Evolutionary conservation across 2,113 vertebrate species (phyloP).

Genomic region (Polypterus bichir): DNA sequence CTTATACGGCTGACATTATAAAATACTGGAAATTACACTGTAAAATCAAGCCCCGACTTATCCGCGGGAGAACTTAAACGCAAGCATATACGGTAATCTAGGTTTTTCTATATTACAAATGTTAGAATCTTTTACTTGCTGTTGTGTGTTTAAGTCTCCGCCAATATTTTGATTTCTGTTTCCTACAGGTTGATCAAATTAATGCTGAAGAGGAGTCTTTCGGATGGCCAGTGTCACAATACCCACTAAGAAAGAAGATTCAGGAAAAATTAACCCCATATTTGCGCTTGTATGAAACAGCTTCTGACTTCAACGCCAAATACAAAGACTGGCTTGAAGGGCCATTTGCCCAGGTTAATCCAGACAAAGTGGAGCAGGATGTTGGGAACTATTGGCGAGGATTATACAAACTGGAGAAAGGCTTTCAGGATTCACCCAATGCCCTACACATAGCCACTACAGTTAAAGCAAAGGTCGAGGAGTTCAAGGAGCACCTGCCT

Average conservation of each 20-base stretch:
- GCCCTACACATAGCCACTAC: conserved; percentile 50
- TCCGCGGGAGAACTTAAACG: too few relatives aligned
- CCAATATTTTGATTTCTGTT: not conserved
- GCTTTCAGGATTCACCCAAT: conserved; percentile 48
- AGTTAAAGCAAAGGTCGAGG: conserved; percentile 55
- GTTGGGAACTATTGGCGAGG: conserved; percentile 57
- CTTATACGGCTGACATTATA: too few relatives aligned
- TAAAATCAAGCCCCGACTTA: too few relatives aligned
- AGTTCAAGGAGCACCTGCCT: conserved; percentile 61
- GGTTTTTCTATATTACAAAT: not conserved
- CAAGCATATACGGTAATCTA: too few relatives aligned
- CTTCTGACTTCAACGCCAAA: conserved; percentile 52
- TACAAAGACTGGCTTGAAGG: conserved; percentile 57
- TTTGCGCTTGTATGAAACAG: conserved; percentile 60
- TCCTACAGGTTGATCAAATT: conserved; percentile 61
- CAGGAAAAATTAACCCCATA: conserved; percentile 61
- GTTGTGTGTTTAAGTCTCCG: too few relatives aligned
- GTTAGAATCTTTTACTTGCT: not conserved
- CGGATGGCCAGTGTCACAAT: conserved; percentile 62
- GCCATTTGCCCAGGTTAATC: conserved; percentile 55
- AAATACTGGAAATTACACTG: too few relatives aligned
- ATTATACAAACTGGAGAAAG: conserved; percentile 67
- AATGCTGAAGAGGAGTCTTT: conserved; percentile 72
- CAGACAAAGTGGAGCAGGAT: conserved; percentile 62
- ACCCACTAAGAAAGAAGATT: conserved; percentile 60